These are phyloP conservation scores for Lordiphosa collinella DNA, from an alignment of 1,140 invertebrate species.

Conservation along the genomic window DNA sequence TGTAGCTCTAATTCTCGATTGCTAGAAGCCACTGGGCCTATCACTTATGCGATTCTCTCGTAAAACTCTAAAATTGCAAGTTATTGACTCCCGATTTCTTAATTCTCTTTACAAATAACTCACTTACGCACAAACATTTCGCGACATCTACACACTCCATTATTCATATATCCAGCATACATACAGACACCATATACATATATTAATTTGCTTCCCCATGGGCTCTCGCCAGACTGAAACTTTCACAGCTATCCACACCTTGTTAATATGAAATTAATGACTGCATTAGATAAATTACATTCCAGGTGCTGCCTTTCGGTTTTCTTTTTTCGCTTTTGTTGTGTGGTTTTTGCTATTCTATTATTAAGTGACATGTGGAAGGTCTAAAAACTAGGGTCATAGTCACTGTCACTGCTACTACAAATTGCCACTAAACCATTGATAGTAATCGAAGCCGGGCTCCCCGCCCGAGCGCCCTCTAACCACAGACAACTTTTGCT, in stretches of 20 bases:
- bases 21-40: too few relatives aligned
- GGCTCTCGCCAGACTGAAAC: too few relatives aligned
- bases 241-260: conserved; percentile 52
- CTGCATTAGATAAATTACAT: conserved; percentile 73
- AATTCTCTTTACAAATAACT: too few relatives aligned
- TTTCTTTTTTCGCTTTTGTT: background rate
- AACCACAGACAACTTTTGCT: conserved; percentile 8
- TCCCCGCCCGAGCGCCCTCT: background rate
- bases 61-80: too few relatives aligned
- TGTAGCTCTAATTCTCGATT: too few relatives aligned
- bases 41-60: too few relatives aligned
- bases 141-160: too few relatives aligned
- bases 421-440: conserved; percentile 38
- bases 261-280: conserved; percentile 74
- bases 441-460: conserved; percentile 46
- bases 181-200: conserved; percentile 2
- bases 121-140: too few relatives aligned
- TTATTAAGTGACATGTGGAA: conserved; percentile 43
- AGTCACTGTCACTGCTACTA: background rate
- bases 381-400: background rate
- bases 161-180: background rate
- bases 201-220: conserved; percentile 1
- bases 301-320: conserved; percentile 9
- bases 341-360: conserved; percentile 24
- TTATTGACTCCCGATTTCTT: too few relatives aligned